These are phyloP conservation scores for Leptonema lineaticorne DNA, from an alignment of 1,140 invertebrate genomes.

Conservation along the genomic window DNA sequence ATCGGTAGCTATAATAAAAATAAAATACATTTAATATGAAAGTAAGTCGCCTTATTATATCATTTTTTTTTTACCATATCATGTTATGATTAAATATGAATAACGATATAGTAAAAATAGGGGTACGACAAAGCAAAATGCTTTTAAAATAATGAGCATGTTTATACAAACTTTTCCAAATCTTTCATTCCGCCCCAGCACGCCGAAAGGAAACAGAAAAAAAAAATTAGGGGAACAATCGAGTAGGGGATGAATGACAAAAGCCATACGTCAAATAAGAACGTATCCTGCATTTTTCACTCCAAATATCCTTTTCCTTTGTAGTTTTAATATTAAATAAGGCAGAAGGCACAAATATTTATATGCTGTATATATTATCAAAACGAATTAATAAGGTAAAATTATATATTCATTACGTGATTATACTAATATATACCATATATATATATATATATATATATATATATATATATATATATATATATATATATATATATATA, in stretches of 20 bases:
- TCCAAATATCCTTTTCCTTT: not conserved
- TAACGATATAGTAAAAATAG: too few species aligned
- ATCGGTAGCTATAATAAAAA: not conserved
- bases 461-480: too few species aligned
- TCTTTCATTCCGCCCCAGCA: not conserved
- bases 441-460: too few species aligned
- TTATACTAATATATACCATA: too few species aligned
- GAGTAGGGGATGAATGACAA: constrained; percentile 21
- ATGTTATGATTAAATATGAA: too few species aligned
- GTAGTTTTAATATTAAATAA: not conserved
- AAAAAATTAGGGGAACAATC: constrained; percentile 35
- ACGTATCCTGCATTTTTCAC: constrained; percentile 12
- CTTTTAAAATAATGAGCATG: constrained; percentile 3
- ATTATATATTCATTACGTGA: too few species aligned
- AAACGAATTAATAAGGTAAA: too few species aligned
- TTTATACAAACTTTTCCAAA: constrained; percentile 23
- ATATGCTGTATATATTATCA: too few species aligned
- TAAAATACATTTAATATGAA: not conserved
- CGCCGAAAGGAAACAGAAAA: constrained; percentile 10
- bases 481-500: too few species aligned
- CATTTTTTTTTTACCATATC: too few species aligned
- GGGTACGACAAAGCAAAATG: too few species aligned
- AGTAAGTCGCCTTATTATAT: too few species aligned
- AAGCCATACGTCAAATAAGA: constrained; percentile 31
- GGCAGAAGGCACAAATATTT: constrained; percentile 13